Conservation (phyloP, 2,888 invertebrate species). For the Zaprionus lineosus region DNA sequence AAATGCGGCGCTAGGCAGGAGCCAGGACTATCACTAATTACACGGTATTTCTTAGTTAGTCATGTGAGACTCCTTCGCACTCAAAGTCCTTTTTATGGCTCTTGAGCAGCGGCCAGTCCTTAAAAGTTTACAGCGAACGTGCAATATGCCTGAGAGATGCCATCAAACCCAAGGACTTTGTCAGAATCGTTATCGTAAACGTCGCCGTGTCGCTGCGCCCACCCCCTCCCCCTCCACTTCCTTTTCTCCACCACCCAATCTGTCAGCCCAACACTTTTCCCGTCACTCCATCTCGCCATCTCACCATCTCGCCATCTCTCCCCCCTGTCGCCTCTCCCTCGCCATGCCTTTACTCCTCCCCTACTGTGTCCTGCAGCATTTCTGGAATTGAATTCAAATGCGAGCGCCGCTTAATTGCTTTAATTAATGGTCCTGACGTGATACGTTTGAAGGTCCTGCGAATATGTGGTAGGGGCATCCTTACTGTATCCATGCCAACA, state of each 20-base stretch:
- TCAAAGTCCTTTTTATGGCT: background rate
- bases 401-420: slow-evolving; percentile 65
- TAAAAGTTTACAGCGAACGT: slow-evolving; percentile 35
- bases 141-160: slow-evolving; percentile 49
- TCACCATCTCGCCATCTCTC: no score
- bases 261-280: no score
- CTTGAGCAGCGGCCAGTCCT: slow-evolving; percentile 34
- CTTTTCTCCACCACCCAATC: no score
- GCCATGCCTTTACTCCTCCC: background rate
- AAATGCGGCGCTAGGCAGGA: no score
- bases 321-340: background rate
- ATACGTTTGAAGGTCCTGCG: slow-evolving; percentile 1
- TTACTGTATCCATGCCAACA: no score
- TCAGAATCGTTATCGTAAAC: no score
- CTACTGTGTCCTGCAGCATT: slow-evolving; percentile 2
- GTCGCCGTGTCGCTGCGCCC: background rate
- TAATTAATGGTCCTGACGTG: slow-evolving; percentile 62
- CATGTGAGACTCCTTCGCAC: no score
- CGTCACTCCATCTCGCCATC: no score
- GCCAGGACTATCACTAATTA: no score
- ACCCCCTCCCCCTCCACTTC: no score
- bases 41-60: no score
- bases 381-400: slow-evolving; percentile 68
- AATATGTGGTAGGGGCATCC: no score
- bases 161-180: slow-evolving; percentile 27